Conservation (phyloP, 2,797 vertebrate genomes). For the Enteromius afrohamiltoni region DNA sequence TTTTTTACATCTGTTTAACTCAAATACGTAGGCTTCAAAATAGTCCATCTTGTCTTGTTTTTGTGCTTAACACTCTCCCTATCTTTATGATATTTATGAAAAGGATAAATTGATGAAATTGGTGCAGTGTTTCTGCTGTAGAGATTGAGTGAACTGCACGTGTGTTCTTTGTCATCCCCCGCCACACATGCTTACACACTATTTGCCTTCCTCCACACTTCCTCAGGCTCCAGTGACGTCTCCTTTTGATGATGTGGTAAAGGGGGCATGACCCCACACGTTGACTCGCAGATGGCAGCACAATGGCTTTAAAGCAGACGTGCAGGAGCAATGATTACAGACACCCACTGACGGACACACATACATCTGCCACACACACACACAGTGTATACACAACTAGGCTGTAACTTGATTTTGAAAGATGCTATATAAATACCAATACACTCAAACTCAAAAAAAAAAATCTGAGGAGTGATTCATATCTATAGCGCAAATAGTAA, state of each 20-base stretch:
- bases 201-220: slow-evolving; percentile 56
- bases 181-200: slow-evolving; percentile 57
- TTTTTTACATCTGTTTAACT: slow-evolving; percentile 1
- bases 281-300: slow-evolving; percentile 77
- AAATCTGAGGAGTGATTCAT: background rate
- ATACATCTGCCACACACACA: slow-evolving; percentile 44
- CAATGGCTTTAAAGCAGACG: slow-evolving; percentile 63
- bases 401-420: background rate
- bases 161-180: slow-evolving; percentile 57
- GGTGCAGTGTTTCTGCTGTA: background rate
- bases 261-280: slow-evolving; percentile 66
- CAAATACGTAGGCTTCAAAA: background rate
- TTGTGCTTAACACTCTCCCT: background rate
- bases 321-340: slow-evolving; percentile 37
- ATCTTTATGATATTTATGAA: background rate
- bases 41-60: background rate
- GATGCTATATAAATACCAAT: no score
- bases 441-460: no score
- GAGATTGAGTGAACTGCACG: slow-evolving; percentile 3
- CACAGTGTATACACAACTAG: slow-evolving; percentile 19
- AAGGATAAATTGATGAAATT: background rate
- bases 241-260: slow-evolving; percentile 61
- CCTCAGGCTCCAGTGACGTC: slow-evolving; percentile 60
- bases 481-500: background rate
- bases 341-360: slow-evolving; percentile 53